Base-by-base conservation (phyloP, 2,113 vertebrate genomes). In the Pipa parva region DNA sequence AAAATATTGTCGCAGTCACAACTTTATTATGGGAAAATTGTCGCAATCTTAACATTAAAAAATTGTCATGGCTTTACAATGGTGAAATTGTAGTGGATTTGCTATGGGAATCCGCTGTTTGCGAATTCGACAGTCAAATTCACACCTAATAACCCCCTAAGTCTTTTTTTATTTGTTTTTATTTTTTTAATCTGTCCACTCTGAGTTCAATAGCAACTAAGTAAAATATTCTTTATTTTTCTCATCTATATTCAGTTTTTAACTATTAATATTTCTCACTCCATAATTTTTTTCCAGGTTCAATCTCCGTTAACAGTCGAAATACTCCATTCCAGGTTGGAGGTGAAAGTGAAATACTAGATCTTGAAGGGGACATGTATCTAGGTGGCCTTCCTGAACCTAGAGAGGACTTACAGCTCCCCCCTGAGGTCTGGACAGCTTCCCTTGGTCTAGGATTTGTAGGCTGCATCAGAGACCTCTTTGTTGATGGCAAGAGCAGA, bases 271-370 rank as follows among this genome's bases (percentile, higher is more conserved):
- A 42, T 42, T 42, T 42, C n/a, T 4, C 2, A 15, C 17, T 42
- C 15, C 7, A 20, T 11, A 10, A 29, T 50, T 33, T 21, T 45
- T 46, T 20, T 51, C 2, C 80, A 95, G 93, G 94, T 59, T 92
- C 92, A 63, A 90, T 95, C 78, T 93, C 93, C 0, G 91, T 95
- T 33, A 95, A 96, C 75, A 90, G 92, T 82, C 89, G 90, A 72
- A 92, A 88, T 81, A 77, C 88, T 1, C 92, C 93, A 0, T 96
- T 96, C 77, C 77, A 90, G 48, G 90, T 92, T 33, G 92, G 92
- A 0, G 94, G 95, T 69, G 94, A 95, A 74, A 95, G 92, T 0
- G 94, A 97, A 85, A 84, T 94, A 75, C 83, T 97, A 39, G 94
- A 96, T 79, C 85, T 97, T 69, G 92, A 93, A 49, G 90, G 91